Evolutionary conservation across 2,888 invertebrate species (phyloP).

Genomic region (Argyresthia albistria): DNA sequence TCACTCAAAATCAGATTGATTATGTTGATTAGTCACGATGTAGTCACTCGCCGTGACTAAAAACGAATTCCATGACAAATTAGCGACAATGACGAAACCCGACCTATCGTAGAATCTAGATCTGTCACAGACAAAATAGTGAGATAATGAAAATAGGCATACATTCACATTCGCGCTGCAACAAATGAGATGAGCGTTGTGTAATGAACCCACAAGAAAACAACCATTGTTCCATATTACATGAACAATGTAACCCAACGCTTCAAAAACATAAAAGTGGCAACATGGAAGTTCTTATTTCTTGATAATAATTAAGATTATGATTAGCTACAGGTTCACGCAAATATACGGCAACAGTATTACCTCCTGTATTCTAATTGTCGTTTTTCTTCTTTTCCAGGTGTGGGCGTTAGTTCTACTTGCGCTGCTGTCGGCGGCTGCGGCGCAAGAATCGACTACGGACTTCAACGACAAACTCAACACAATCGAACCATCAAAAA

Average conservation of each 20-base stretch:
- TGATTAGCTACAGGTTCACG: slow-evolving; percentile 7
- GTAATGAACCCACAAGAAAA: slow-evolving; percentile 37
- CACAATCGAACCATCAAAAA: slow-evolving; percentile 44
- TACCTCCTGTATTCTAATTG: too few species aligned
- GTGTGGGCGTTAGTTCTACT: slow-evolving; percentile 36
- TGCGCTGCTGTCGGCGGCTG: slow-evolving; percentile 28
- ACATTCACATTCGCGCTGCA: slow-evolving; percentile 14
- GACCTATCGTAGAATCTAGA: slow-evolving; percentile 14
- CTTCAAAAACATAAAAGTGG: slow-evolving; percentile 36
- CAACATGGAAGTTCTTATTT: slow-evolving; percentile 37
- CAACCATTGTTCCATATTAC: slow-evolving; percentile 41
- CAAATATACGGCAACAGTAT: too few species aligned
- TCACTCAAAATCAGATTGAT: background rate
- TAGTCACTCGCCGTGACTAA: slow-evolving; percentile 1
- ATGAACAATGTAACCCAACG: slow-evolving; percentile 33
- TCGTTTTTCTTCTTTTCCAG: slow-evolving; percentile 33
- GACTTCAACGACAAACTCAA: slow-evolving; percentile 51
- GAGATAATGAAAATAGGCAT: slow-evolving; percentile 17
- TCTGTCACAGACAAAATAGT: slow-evolving; percentile 14
- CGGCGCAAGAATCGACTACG: slow-evolving; percentile 38
- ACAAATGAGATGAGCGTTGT: slow-evolving; percentile 27
- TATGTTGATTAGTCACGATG: slow-evolving; percentile 5
- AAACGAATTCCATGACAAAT: slow-evolving; percentile 13
- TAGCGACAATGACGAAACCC: slow-evolving; percentile 16
- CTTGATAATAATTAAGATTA: slow-evolving; percentile 25